These are phyloP conservation scores for Coptodon rendalli DNA, from an alignment of 2,113 vertebrate genomes.

Conservation along the genomic window DNA sequence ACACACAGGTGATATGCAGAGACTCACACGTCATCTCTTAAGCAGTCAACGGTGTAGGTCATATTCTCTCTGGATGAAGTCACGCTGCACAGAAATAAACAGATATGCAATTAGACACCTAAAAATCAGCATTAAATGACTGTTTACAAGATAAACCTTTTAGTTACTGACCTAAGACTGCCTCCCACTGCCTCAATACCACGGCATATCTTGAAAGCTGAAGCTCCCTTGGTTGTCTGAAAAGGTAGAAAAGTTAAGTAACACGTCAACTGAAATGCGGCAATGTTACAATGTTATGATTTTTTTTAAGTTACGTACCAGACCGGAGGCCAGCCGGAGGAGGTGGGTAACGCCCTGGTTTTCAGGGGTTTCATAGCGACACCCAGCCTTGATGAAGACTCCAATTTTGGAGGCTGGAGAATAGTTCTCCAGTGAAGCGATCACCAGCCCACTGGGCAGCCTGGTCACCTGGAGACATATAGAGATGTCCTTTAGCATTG, in stretches of 20 bases:
- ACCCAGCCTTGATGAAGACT: slow-evolving; percentile 88
- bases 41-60: slow-evolving; percentile 84
- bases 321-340: slow-evolving; percentile 83
- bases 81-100: slow-evolving; percentile 70
- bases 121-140: background rate
- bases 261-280: background rate
- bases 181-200: slow-evolving; percentile 91
- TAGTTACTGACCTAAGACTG: slow-evolving; percentile 80
- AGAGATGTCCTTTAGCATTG: background rate
- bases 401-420: slow-evolving; percentile 87
- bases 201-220: slow-evolving; percentile 89
- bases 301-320: slow-evolving; percentile 72
- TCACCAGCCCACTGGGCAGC: slow-evolving; percentile 86
- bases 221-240: slow-evolving; percentile 96
- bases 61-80: slow-evolving; percentile 85
- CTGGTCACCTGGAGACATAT: slow-evolving; percentile 79
- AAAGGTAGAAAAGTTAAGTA: slow-evolving; percentile 1
- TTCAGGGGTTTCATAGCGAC: slow-evolving; percentile 80
- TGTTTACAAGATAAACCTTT: background rate
- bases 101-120: background rate
- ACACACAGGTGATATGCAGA: background rate
- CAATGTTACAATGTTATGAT: background rate
- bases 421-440: slow-evolving; percentile 91
- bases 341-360: slow-evolving; percentile 86
- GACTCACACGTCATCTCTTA: slow-evolving; percentile 88